These are phyloP conservation scores for Chlamydotis undulata DNA, from an alignment of 2,113 vertebrate genomes.

Conservation along the genomic window DNA sequence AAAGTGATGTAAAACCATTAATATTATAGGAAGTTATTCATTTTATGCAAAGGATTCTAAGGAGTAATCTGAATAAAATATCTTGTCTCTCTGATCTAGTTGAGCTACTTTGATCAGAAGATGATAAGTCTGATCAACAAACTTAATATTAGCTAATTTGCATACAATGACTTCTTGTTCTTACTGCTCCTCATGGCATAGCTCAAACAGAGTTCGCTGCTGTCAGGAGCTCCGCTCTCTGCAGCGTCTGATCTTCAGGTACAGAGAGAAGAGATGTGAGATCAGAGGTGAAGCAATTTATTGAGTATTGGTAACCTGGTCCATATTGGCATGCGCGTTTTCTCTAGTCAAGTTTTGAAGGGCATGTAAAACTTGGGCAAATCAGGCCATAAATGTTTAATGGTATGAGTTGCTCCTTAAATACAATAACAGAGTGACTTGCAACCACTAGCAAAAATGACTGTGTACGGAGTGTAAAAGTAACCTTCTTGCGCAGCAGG, in stretches of 20 bases:
- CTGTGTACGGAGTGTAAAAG: neutral
- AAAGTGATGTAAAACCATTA: constrained; percentile 69
- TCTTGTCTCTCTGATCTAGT: constrained; percentile 12
- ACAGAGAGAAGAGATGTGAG: neutral
- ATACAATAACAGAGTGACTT: neutral
- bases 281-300: constrained; percentile 5
- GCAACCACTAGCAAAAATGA: constrained; percentile 32
- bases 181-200: neutral
- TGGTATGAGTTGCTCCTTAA: constrained; percentile 27
- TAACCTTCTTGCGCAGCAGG: constrained; percentile 7
- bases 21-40: constrained; percentile 68
- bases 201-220: neutral
- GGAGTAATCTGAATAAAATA: constrained; percentile 57
- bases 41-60: constrained; percentile 32
- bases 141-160: neutral
- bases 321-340: neutral
- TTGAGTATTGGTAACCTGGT: neutral
- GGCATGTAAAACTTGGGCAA: neutral
- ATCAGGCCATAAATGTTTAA: constrained; percentile 46
- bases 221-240: neutral
- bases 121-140: constrained; percentile 30
- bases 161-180: neutral
- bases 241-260: neutral
- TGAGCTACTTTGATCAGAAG: constrained; percentile 38
- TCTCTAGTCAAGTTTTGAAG: constrained; percentile 40